Evolutionary conservation across 2,888 invertebrate species (phyloP), one percentile per base, ranked within the genome.

Genomic region (Lampropteryx suffumata): DNA sequence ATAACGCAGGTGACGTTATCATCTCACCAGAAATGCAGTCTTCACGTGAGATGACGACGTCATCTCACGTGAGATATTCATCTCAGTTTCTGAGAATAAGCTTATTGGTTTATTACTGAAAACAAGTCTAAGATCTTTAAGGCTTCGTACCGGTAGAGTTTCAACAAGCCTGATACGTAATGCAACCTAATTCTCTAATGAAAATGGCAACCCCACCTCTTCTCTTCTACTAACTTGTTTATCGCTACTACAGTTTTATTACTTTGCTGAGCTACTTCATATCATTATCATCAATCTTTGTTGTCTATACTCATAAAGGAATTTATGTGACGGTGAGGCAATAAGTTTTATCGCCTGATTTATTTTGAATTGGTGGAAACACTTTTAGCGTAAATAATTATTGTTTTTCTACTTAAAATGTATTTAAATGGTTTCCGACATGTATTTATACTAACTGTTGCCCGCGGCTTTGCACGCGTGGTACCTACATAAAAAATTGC

Each of bases 171-270:
- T 29, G 14, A 12, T 12, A 34, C 30, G 30, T 76, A 32, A 37
- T 29, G 44, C 36, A 71, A 67, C 73, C 64, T 77, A 79, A 78
- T 80, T 77, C 29, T 36, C 27, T 49, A 49, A 42, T 42, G 42
- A 49, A 42, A 49, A 42, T 30, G 28, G 32, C 42, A 32, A 29
- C 35, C 41, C 35, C 14, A 30, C 30, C 42, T 24, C 17, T 17
- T 17, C 46, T 42, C 41, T 37, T 26, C 39, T 14, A 28, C 50
- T 40, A 52, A 52, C 58, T 58, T 56, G 58, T 56, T 57, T 56
- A 58, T 56, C 39, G 50, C 56, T 52, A 50, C 55, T 55, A 48
- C 49, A 55, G 53, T 60, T 60, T 55, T 57, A 60, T 57, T 60
- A 54, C 55, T 55, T 32, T 29, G 51, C 54, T 50, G 33, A 51